phyloP scores from a whole-genome alignment of 2,797 vertebrate genomes.

The Pseudochromis fuscus region DNA sequence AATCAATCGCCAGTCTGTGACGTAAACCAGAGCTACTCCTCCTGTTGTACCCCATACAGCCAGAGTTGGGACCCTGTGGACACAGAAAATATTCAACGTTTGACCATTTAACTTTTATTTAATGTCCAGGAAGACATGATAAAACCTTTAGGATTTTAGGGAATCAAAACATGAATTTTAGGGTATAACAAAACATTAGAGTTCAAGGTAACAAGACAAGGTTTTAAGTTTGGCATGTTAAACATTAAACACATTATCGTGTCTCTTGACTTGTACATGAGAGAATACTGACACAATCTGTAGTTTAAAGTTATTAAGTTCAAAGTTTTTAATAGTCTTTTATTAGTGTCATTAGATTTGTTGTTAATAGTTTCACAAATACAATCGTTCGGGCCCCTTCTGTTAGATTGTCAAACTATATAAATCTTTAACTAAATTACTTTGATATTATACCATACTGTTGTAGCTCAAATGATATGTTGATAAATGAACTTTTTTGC shows the following conservation, averaged over 20 bases:
- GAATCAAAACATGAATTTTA: background rate
- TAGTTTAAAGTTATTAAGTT: no score
- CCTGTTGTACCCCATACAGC: constrained; percentile 87
- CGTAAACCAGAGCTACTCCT: constrained; percentile 86
- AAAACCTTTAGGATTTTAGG: background rate
- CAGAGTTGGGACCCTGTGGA: constrained; percentile 87
- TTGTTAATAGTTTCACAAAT: background rate
- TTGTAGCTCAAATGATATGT: background rate
- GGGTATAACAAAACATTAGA: no score
- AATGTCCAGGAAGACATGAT: background rate
- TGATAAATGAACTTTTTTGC: background rate
- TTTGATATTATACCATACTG: no score
- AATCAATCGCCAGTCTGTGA: constrained; percentile 92
- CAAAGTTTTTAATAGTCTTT: no score
- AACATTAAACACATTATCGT: no score
- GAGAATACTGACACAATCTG: no score
- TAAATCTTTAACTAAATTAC: background rate
- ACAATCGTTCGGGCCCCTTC: background rate
- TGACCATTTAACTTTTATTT: background rate
- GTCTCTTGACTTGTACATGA: no score
- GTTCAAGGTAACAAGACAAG: no score
- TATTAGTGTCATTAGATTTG: no score
- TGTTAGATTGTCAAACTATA: background rate
- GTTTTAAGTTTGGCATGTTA: no score
- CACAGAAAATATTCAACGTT: constrained; percentile 1